Evolutionary conservation across 2,888 invertebrate genomes (phyloP), one percentile per base, ranked within the genome.

Genomic region (Leptarthrus brevirostris): DNA sequence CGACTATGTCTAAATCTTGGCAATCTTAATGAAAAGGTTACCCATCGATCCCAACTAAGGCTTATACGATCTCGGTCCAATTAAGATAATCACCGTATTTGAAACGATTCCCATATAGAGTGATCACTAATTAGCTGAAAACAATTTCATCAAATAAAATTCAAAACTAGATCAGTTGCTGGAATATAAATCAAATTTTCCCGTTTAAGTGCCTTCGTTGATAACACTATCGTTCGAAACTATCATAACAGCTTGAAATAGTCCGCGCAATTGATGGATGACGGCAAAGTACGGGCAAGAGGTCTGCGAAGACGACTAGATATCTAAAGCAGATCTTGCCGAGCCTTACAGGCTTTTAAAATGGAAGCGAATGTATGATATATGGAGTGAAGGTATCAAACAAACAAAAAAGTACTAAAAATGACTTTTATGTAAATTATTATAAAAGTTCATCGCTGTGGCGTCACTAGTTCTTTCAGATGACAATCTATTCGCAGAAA

Each of bases 71-170:
- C 26, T 56, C 56, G 26, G 30, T 56, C 56, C 56, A 56, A 56
- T 56, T 56, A n/a, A 56, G 56, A 56, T 56, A 56, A 56, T 56
- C 34, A n/a, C 56, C 56, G 56, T 56, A 56, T 56, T 26, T 26
- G 56, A 16, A 36, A 10, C 34, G 16, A n/a, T 61, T 20, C 14
- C 61, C 61, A 40, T 61, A 36, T 40, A 40, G 10, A 61, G 61
- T 61, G 10, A 5, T n/a, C 40, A 36, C 36, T 61, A 61, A 61
- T 61, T 61, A 61, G 36, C 30, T n/a, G 36, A 22, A 40, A 18
- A 61, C 61, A 36, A 40, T 40, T 61, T 61, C 22, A 18, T 40
- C 36, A 40, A 61, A 36, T 61, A 61, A 61, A 40, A 18, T 14
- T 36, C 8, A 3, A 18, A 61, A 18, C 10, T 36, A 40, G 40